A percentile compares a stretch with the other conserved stretches of the same genome.
phyloP scores from a whole-genome alignment of 2,113 vertebrate genomes.

The Etheostoma cragini region DNA sequence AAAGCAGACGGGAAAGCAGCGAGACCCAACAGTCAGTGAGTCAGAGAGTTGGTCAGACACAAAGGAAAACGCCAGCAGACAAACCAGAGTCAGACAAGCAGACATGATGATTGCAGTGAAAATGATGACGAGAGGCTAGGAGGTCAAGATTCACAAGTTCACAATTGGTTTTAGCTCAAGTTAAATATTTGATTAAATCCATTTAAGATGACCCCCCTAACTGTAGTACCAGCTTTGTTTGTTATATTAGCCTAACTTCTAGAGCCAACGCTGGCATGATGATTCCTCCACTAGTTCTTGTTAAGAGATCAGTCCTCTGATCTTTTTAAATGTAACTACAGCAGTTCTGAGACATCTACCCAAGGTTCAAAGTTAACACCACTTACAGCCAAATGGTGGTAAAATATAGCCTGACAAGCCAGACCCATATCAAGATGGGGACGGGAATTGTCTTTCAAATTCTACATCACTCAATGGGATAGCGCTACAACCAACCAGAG shows the following conservation, averaged over 20 bases:
- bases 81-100: conserved; percentile 34
- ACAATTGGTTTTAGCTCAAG: background rate
- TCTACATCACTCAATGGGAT: too few relatives aligned
- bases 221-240: background rate
- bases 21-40: conserved; percentile 24
- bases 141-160: conserved; percentile 11
- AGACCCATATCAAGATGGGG: too few relatives aligned
- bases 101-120: background rate
- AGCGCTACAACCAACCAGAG: too few relatives aligned
- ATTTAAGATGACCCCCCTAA: background rate
- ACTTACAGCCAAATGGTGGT: too few relatives aligned
- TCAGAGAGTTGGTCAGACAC: conserved; percentile 33
- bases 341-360: background rate
- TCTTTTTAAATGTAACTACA: background rate
- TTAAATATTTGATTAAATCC: conserved; percentile 20
- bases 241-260: too few relatives aligned
- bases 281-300: background rate
- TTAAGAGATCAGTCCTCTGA: background rate
- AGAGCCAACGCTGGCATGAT: background rate
- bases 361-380: too few relatives aligned
- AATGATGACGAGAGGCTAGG: background rate
- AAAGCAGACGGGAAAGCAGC: conserved; percentile 20
- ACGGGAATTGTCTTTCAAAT: too few relatives aligned
- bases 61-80: conserved; percentile 36
- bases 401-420: too few relatives aligned